Evolutionary conservation across 2,888 invertebrate genomes (phyloP), one percentile per base, ranked within the genome.

Genomic region (Synanthedon myopaeformis): DNA sequence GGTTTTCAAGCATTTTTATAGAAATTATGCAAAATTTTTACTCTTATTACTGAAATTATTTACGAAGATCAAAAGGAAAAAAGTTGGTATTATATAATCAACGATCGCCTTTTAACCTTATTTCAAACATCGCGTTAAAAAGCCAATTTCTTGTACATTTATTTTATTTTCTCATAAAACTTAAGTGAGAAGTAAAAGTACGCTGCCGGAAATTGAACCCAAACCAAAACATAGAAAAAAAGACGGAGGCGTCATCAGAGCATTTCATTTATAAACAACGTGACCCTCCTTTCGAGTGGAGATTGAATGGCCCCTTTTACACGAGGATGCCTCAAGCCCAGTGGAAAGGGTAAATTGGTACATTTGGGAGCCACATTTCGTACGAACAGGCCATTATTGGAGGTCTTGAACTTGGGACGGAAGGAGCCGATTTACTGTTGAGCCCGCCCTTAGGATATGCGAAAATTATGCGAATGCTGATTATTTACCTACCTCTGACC

Each of bases 211-310:
- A 55, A 55, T 55, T 53, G 53, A 49, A 55, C 13, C 53, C 19
- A 11, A 51, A 55, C 49, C 51, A 55, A 49, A 51, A 53, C 42
- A 49, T 42, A 55, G 58, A 53, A 60, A 59, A 59, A 59, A 52
- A 53, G 17, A 45, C n/a, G 45, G 45, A 14, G 52, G 58, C 63
- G 58, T 65, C 65, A 67, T 64, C 62, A 61, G 63, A 68, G 61
- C 63, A 64, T 70, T 73, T 70, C 69, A 70, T 75, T 76, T 72
- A 72, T 74, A 77, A 77, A 72, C 73, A 76, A 68, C 69, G 69
- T 64, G 62, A 67, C 65, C 68, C 64, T 70, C 66, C 64, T 67
- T 62, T 62, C 64, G 62, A 65, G 63, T 66, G 64, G 66, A 71
- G 70, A 77, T 74, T 74, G 74, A 72, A 75, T 66, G 69, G 67